Evolutionary conservation across 1,140 invertebrate species (phyloP), one percentile per base, ranked within the genome.

Genomic region (Papilio polyxenes): DNA sequence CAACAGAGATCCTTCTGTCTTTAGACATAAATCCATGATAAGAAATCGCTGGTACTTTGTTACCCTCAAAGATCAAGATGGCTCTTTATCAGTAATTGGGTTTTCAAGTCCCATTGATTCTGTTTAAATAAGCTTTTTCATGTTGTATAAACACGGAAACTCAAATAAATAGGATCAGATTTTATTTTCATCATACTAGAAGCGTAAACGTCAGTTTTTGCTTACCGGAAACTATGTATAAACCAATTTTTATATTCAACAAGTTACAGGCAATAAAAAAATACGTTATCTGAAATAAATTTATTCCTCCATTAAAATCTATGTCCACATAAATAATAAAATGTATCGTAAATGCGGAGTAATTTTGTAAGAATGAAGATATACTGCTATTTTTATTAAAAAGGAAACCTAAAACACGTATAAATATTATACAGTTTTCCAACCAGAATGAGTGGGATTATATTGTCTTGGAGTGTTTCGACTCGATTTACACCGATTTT

Each of bases 311-410:
- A 40, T 72, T 72, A 31, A 72, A 72, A 72, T 40, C 65, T 72
- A 72, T 72, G 65, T 72, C 65, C 23, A 31, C 31, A 72, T 72
- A 72, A 72, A 72, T 72, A 72, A 72, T 72, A 72, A 72, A 72
- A 72, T 72, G 13, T 4, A 37, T 72, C 65, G 65, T 72, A 72
- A 72, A 72, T 2, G 31, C 23, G 11, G 31, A 40, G 65, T 31
- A 15, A 72, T 72, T 72, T 40, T 13, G 3, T 72, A 13, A 13
- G 65, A 72, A 72, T 72, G 31, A 72, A 72, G 65, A 72, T 72
- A 37, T 72, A 72, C 65, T 72, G 31, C 40, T 72, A 72, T 72
- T 72, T 72, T 72, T 72, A 37, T 40, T 72, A 72, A 72, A 31
- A 1, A 37, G 65, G 31, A 37, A 72, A 37, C 31, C 23, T 13